Base-by-base conservation (phyloP, 2,888 invertebrate species). In the Apomyelois bistriatella region DNA sequence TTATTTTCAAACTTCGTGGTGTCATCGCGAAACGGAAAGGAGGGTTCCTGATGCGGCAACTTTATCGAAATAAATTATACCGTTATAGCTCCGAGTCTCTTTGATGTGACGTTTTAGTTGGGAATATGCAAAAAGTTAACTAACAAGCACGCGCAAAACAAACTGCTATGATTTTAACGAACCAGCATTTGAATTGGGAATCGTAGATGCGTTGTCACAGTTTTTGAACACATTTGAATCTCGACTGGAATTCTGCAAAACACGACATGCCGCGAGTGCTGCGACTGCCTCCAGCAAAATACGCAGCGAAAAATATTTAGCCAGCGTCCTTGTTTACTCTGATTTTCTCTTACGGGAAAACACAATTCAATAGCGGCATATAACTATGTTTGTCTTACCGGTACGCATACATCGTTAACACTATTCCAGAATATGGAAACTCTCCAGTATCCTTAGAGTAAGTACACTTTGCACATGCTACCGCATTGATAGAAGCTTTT, bases 121-220 rank as follows among this genome's bases (percentile, higher is more conserved):
- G 57, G 61, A 67, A 68, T 70, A 66, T 64, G 68, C 68, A 70
- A 72, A 76, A 75, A 76, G 70, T 72, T 68, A 65, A 66, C 72
- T 71, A 74, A 74, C 75, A 72, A 72, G 69, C 63, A 61, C 60
- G 53, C 58, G 64, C 64, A 66, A 69, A 68, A 65, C 59, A 68
- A 52, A 58, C 56, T 51, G 55, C 57, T 60, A 59, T 65, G 67
- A 66, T 72, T 76, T 72, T 76, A 79, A 77, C 76, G 74, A 76
- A 75, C 68, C 70, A 60, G 66, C 60, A 70, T 71, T 65, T 64
- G 68, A 73, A 74, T 72, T 58, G 53, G 35, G 13, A 51, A 43
- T 52, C 37, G 37, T 52, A 52, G 37, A 36, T 51, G 42, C 43
- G 22, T 43, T 43, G 43, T 50, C 49, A 50, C 30, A 40, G 40